Base-by-base conservation (phyloP, 2,888 invertebrate species). In the Drosophila koepferae region DNA sequence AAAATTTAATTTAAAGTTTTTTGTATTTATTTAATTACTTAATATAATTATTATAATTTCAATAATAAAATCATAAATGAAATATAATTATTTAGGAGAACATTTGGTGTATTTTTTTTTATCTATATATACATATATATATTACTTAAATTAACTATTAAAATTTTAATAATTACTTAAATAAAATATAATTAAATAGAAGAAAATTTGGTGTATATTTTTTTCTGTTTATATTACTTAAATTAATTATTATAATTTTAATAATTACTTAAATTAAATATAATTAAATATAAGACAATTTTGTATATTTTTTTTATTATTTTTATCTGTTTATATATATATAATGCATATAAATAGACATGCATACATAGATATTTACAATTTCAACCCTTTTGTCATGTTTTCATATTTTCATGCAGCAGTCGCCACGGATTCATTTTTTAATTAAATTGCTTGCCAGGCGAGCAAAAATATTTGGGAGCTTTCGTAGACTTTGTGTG, bases 401-500 rank as follows among this genome's bases (percentile, higher is more conserved):
- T 49, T 16, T 41, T 28, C 9, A 16, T 20, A 34, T 53, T 51
- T 34, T 63, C 53, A 40, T 54, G 40, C 23, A 40, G 60, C 53
- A 62, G 53, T 16, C 43, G 53, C 48, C 66, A 64, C 43, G 61
- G 60, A 65, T 69, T 36, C 58, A 58, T 63, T 68, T 80, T 79
- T 76, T 73, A 80, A 80, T 80, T 80, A 80, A 80, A 80, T 76
- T 80, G 76, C 64, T 46, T 59, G 63, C 60, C 49, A 43, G 43
- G 28, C 66, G 20, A 41, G 60, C 31, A 40, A 70, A 71, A 14
- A 28, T 71, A 70, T 85, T 77, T 43, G 36, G 36, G 61, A 54
- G 79, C 66, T 67, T 66, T 63, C 67, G 51, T 73, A 72, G 89
- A 83, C 78, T 83, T 86, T 86, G 78, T 75, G 83, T 75, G 83